Evolutionary conservation across 1,140 invertebrate species (phyloP).

Genomic region (Physella acuta): DNA sequence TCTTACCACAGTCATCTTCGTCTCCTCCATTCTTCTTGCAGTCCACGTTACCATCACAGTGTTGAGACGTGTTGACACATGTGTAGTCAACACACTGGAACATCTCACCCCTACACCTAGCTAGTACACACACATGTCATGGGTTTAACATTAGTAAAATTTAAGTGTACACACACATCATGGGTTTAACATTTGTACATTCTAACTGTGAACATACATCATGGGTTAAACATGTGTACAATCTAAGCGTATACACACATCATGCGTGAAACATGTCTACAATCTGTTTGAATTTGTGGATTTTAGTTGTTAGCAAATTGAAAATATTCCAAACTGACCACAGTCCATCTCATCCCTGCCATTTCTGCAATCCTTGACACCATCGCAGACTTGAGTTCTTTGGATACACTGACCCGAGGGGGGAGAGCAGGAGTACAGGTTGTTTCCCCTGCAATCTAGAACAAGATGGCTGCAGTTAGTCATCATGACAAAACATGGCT

Average conservation of each 20-base stretch:
- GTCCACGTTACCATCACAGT: conserved; percentile 21
- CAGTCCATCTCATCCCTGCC: conserved; percentile 39
- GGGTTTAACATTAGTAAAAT: no score
- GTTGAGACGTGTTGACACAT: background rate
- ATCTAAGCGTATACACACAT: no score
- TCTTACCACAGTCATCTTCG: conserved; percentile 22
- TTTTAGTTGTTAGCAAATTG: no score
- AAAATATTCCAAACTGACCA: no score
- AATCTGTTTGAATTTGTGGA: no score
- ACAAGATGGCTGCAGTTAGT: no score
- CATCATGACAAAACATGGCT: no score
- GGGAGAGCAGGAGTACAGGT: conserved; percentile 24
- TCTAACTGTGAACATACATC: no score
- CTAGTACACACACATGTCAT: background rate
- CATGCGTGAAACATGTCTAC: no score
- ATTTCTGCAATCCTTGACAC: conserved; percentile 35
- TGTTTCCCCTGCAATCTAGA: conserved; percentile 30
- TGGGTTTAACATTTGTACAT: no score
- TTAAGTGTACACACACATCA: no score
- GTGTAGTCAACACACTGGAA: conserved; percentile 9
- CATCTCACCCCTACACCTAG: background rate
- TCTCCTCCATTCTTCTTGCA: conserved; percentile 2
- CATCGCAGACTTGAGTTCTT: conserved; percentile 42
- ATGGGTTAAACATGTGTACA: no score
- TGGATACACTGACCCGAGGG: conserved; percentile 43